Evolutionary conservation across 2,888 invertebrate genomes (phyloP).

Genomic region (Hirtodrosophila trivittata): DNA sequence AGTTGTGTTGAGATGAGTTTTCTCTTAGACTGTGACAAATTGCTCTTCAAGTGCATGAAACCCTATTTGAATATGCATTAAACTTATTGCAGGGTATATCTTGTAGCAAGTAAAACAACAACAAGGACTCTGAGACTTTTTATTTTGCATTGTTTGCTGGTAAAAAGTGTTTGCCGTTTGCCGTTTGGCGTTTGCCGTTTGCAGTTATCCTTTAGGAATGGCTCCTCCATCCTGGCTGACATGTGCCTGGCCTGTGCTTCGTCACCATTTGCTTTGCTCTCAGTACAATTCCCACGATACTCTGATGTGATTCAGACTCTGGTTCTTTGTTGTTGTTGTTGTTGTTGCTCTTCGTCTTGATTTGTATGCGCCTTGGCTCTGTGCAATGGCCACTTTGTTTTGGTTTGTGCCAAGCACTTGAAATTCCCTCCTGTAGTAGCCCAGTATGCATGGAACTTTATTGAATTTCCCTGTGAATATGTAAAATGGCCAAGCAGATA

Average conservation of each 20-base stretch:
- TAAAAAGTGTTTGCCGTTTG: constrained; percentile 36
- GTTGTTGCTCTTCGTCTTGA: constrained; percentile 53
- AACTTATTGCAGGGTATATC: too few species aligned
- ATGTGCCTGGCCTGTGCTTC: constrained; percentile 31
- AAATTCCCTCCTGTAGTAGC: constrained; percentile 44
- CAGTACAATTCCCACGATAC: constrained; percentile 39
- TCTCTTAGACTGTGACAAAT: too few species aligned
- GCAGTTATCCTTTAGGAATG: constrained; percentile 14
- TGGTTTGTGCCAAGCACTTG: constrained; percentile 52
- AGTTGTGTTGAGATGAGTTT: too few species aligned
- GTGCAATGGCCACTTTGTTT: constrained; percentile 69
- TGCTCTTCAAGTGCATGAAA: too few species aligned
- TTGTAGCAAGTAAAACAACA: neutral
- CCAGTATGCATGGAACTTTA: constrained; percentile 46
- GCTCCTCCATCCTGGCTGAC: constrained; percentile 20
- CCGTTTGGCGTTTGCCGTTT: constrained; percentile 26
- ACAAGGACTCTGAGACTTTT: neutral
- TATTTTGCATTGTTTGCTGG: constrained; percentile 28
- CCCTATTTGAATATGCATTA: too few species aligned
- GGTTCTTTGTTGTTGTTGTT: constrained; percentile 24
- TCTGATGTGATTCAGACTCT: constrained; percentile 49
- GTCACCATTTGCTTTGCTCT: constrained; percentile 27
- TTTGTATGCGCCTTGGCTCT: constrained; percentile 67
- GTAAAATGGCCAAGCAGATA: constrained; percentile 33
- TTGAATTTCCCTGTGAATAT: constrained; percentile 58